Evolutionary conservation across 2,888 invertebrate genomes (phyloP).

Genomic region (Psylliodes chrysocephalus): DNA sequence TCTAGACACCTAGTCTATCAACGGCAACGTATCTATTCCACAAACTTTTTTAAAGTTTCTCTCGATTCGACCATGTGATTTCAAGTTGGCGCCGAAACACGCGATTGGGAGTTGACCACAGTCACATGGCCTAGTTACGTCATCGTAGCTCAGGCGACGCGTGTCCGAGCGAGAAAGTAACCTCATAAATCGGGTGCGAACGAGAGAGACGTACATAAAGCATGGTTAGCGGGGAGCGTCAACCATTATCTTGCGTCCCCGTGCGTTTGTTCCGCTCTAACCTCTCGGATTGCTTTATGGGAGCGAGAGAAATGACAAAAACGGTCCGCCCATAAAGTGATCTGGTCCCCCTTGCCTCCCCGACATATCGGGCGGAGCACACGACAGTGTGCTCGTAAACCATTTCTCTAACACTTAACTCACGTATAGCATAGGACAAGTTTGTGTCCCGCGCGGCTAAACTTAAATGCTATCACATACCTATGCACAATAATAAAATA

Average conservation of each 20-base stretch:
- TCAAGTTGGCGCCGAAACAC: conserved; percentile 63
- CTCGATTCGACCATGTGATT: conserved; percentile 49
- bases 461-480: conserved; percentile 55
- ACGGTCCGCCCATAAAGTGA: conserved; percentile 66
- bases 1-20: conserved; percentile 12
- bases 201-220: conserved; percentile 66
- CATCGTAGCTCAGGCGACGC: conserved; percentile 59
- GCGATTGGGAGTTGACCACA: conserved; percentile 61
- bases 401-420: conserved; percentile 66
- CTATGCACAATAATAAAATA: conserved; percentile 40
- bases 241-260: conserved; percentile 66
- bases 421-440: conserved; percentile 64
- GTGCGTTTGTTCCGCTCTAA: conserved; percentile 53
- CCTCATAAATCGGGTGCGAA: conserved; percentile 65
- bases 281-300: conserved; percentile 30
- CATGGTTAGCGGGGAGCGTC: conserved; percentile 67
- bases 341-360: conserved; percentile 54
- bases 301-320: conserved; percentile 63
- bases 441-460: conserved; percentile 61
- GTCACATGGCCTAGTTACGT: conserved; percentile 63
- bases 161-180: conserved; percentile 64
- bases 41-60: conserved; percentile 24
- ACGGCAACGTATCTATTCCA: conserved; percentile 14
- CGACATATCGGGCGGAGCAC: conserved; percentile 61
- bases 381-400: conserved; percentile 62